Evolutionary conservation across 2,888 invertebrate species (phyloP).

Genomic region (Rhamphomyia laevipes): DNA sequence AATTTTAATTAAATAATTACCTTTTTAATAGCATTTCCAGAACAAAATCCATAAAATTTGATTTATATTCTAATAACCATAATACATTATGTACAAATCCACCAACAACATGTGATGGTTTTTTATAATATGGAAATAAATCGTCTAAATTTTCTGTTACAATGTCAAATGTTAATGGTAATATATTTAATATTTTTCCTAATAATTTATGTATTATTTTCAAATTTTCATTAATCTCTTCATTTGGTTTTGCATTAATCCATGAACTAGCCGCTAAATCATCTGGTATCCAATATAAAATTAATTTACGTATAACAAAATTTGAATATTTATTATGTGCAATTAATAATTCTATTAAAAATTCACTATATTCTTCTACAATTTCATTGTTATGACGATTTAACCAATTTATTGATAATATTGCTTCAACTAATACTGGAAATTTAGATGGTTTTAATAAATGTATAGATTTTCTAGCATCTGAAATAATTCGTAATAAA

Average conservation of each 20-base stretch:
- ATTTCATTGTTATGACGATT: slow-evolving; percentile 33
- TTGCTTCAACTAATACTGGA: slow-evolving; percentile 45
- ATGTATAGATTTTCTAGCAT: slow-evolving; percentile 46
- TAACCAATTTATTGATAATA: slow-evolving; percentile 49
- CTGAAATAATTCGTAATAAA: slow-evolving; percentile 42
- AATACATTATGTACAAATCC: slow-evolving; percentile 69
- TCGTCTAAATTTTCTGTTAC: slow-evolving; percentile 51
- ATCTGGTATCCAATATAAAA: slow-evolving; percentile 46
- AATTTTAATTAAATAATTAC: slow-evolving; percentile 38
- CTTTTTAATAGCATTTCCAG: slow-evolving; percentile 64
- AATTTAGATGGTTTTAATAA: slow-evolving; percentile 43
- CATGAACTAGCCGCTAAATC: slow-evolving; percentile 44
- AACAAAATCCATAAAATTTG: slow-evolving; percentile 54
- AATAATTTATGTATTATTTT: slow-evolving; percentile 50
- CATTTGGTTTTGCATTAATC: slow-evolving; percentile 46
- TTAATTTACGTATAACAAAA: slow-evolving; percentile 46
- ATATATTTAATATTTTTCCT: slow-evolving; percentile 30
- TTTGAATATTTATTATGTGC: slow-evolving; percentile 55
- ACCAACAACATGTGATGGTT: slow-evolving; percentile 53
- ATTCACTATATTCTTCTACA: slow-evolving; percentile 46
- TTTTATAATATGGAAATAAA: slow-evolving; percentile 67
- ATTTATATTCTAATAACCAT: slow-evolving; percentile 62
- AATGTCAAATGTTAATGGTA: slow-evolving; percentile 56
- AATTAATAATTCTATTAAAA: slow-evolving; percentile 53
- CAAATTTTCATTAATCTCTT: slow-evolving; percentile 44